phyloP scores from a whole-genome alignment of 23 tunicate genomes.

The Oikopleura albicans region DNA sequence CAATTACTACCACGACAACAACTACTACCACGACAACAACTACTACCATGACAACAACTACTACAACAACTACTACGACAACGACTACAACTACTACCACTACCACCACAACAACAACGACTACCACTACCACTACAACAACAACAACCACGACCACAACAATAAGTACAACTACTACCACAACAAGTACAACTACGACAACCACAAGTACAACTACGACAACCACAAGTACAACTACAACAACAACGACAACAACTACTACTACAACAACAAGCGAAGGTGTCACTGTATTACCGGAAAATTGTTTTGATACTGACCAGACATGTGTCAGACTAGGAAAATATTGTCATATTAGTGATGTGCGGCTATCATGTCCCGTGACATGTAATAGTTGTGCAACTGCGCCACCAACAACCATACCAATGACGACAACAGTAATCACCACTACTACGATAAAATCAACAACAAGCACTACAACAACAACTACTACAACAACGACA shows the following conservation, averaged over 20 bases:
- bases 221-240: constrained; percentile 8
- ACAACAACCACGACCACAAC: constrained; percentile 15
- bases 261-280: background rate
- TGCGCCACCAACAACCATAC: background rate
- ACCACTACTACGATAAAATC: background rate
- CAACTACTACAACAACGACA: background rate
- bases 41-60: no score
- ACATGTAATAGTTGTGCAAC: background rate
- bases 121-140: background rate
- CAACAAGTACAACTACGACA: background rate
- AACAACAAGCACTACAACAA: background rate
- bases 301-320: background rate
- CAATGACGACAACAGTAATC: background rate
- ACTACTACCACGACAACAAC: no score
- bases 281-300: background rate
- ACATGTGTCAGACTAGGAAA: background rate
- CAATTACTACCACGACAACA: no score
- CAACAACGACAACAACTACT: constrained; percentile 7
- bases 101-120: background rate
- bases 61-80: no score
- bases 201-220: background rate
- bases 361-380: background rate
- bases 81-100: no score
- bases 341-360: background rate
- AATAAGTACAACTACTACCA: constrained; percentile 5